Evolutionary conservation across 2,797 vertebrate genomes (phyloP), one percentile per base, ranked within the genome.

Genomic region (Buceros bicornis): DNA sequence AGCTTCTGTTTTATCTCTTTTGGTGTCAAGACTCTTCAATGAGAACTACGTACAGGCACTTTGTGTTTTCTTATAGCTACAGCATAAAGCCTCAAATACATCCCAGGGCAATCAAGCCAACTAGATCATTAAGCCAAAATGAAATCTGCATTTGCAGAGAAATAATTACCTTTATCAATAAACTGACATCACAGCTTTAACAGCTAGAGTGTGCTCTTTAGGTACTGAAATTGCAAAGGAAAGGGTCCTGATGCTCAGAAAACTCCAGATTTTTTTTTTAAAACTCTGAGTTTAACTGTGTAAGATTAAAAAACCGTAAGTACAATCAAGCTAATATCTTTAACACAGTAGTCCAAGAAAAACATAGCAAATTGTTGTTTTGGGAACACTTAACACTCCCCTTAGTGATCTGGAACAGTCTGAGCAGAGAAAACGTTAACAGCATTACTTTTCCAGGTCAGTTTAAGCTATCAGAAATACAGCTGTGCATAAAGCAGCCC

Each of bases 151-250:
- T 94, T 90, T 86, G 66, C 50, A 51, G 90, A 71, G 56, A 40
- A 70, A 72, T 51, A 19, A 62, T 82, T 88, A 95, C 54, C 79
- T 96, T 93, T 74, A 72, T 74, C 80, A 82, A 71, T 69, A 83
- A 95, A 87, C 35, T 91, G 87, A 66, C 50, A 92, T 42, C 95
- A 84, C 14, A 85, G 78, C n/a, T 85, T 24, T 69, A 66, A 69
- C n/a, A 76, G 35, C 24, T 40, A 0, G 1, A 29, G 28, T 4
- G 77, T 50, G 17, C 35, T 72, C 9, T 42, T 64, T 17, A 72
- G 16, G 48, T 33, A 64, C 16, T n/a, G 2, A 29, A 78, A 25
- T 1, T 71, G 22, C 24, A 88, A 77, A 56, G 8, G 21, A 18
- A 45, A 50, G 6, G 8, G 16, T 48, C 11, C 18, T 0, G 2